Evolutionary conservation across 2,797 vertebrate species (phyloP).

Genomic region (Parauchenoglanis ngamensis): DNA sequence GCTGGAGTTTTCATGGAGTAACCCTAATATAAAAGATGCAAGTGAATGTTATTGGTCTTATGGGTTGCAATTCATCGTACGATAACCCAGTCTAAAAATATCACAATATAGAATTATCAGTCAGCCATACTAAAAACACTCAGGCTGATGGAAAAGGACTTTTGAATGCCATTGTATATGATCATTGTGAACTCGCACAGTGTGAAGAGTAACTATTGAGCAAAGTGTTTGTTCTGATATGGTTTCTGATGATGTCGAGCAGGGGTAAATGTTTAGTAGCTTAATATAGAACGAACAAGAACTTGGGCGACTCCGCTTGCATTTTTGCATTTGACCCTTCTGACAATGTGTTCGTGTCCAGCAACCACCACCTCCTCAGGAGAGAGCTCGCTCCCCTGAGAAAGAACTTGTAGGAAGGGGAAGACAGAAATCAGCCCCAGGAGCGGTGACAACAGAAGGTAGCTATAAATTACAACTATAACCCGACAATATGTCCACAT

Average conservation of each 20-base stretch:
- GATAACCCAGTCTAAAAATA: background rate
- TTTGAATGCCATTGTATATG: background rate
- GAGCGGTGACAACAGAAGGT: slow-evolving; percentile 71
- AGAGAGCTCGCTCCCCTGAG: slow-evolving; percentile 55
- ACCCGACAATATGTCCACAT: background rate
- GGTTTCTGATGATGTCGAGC: background rate
- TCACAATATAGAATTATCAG: background rate
- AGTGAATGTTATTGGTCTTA: background rate
- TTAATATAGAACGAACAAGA: background rate
- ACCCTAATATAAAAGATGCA: background rate
- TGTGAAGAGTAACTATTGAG: background rate
- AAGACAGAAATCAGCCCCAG: slow-evolving; percentile 67
- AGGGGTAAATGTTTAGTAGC: background rate
- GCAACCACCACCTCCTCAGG: slow-evolving; percentile 45
- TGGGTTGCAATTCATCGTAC: background rate
- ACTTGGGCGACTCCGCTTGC: background rate
- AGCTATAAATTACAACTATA: background rate
- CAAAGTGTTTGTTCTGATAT: background rate
- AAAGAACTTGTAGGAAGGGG: slow-evolving; percentile 72
- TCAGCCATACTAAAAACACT: background rate
- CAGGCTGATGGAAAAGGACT: background rate
- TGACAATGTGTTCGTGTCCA: slow-evolving; percentile 9
- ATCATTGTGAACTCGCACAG: background rate
- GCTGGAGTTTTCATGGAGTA: too few relatives aligned
- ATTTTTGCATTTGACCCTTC: background rate